Evolutionary conservation across 2,113 vertebrate genomes (phyloP).

Genomic region (Potamarius usumacintae): DNA sequence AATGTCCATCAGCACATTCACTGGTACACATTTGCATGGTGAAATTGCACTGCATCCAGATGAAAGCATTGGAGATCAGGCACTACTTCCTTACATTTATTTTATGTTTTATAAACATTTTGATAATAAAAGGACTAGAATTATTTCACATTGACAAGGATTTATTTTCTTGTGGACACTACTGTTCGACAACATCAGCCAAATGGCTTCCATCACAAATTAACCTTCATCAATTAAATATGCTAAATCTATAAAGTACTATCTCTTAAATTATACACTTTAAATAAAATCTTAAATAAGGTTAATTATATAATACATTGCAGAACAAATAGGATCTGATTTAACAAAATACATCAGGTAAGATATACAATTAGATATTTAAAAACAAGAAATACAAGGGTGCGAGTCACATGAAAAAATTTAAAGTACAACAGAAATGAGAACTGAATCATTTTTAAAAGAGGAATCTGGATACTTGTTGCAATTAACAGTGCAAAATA

Average conservation of each 20-base stretch:
- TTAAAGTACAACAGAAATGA: background rate
- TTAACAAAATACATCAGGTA: constrained; percentile 36
- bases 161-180: constrained; percentile 42
- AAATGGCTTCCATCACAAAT: constrained; percentile 24
- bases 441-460: background rate
- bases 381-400: background rate
- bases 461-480: background rate
- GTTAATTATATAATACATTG: constrained; percentile 6
- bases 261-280: constrained; percentile 8
- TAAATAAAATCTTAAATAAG: background rate
- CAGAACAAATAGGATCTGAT: background rate
- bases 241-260: background rate
- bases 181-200: constrained; percentile 35
- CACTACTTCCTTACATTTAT: background rate
- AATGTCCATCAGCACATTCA: background rate
- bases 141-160: constrained; percentile 21
- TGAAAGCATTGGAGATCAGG: background rate
- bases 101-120: background rate
- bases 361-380: constrained; percentile 41
- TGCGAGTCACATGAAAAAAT: background rate
- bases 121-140: background rate
- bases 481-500: background rate
- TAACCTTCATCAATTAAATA: constrained; percentile 19
- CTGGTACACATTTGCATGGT: too few species aligned
- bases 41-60: background rate